Percentiles rank a stretch among this genome's conserved stretches.
Evolutionary conservation across 2,797 vertebrate genomes (phyloP).

Genomic region (Salmo trutta): DNA sequence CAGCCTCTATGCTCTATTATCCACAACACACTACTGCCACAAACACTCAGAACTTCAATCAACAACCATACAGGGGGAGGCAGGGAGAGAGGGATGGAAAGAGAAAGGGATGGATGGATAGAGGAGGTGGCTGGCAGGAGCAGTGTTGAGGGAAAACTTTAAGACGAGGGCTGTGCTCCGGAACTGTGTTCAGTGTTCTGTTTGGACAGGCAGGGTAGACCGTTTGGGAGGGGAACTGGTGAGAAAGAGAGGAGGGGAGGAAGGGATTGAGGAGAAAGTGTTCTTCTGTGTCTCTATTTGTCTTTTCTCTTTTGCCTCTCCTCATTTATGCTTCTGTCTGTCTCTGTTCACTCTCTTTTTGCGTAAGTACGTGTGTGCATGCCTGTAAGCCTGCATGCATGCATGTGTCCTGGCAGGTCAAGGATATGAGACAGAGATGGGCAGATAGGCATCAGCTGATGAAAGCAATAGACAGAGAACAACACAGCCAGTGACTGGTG

Average conservation of each 20-base stretch:
- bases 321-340: too few species aligned
- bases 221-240: not conserved
- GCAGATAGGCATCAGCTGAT: not conserved
- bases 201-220: slow-evolving; percentile 79
- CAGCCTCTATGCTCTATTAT: slow-evolving; percentile 99
- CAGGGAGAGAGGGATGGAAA: slow-evolving; percentile 70
- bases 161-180: slow-evolving; percentile 67
- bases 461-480: not conserved
- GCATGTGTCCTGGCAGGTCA: too few species aligned
- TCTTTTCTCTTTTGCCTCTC: not conserved
- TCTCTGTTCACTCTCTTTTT: too few species aligned
- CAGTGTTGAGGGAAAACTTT: slow-evolving; percentile 52
- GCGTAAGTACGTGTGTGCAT: too few species aligned
- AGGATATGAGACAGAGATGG: not conserved
- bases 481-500: slow-evolving; percentile 40
- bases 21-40: slow-evolving; percentile 99
- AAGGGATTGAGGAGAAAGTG: not conserved
- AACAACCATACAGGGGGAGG: slow-evolving; percentile 90
- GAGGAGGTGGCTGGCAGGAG: slow-evolving; percentile 50
- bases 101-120: slow-evolving; percentile 56
- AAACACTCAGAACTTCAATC: slow-evolving; percentile 99
- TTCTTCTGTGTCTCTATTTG: not conserved
- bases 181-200: slow-evolving; percentile 82
- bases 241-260: not conserved
- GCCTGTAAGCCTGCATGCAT: too few species aligned